Evolutionary conservation across 2,888 invertebrate species (phyloP).

Genomic region (Dermolepida albohirtum): DNA sequence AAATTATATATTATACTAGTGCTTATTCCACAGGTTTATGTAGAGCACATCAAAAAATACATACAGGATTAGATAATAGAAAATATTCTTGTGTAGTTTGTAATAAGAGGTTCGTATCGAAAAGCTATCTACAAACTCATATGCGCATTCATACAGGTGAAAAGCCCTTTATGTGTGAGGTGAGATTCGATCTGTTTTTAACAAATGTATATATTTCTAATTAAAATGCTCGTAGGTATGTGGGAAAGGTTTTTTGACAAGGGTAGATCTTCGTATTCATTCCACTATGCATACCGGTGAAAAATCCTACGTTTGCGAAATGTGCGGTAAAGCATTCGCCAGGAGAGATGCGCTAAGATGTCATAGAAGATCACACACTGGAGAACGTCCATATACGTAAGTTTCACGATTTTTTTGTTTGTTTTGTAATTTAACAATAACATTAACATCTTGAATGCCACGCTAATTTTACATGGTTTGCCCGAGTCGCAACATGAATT

Average conservation of each 20-base stretch:
- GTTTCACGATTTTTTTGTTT: no score
- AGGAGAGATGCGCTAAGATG: conserved; percentile 71
- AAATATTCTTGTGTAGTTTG: conserved; percentile 72
- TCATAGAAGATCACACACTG: conserved; percentile 71
- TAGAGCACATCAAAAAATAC: conserved; percentile 71
- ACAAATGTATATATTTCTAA: conserved; percentile 23
- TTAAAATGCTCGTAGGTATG: conserved; percentile 60
- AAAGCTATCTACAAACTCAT: conserved; percentile 72
- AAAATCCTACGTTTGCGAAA: conserved; percentile 72
- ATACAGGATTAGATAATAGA: conserved; percentile 70
- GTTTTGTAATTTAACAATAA: no score
- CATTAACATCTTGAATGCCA: no score
- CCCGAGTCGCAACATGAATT: no score
- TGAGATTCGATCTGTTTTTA: conserved; percentile 48
- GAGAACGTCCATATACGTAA: conserved; percentile 69
- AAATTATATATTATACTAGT: no score
- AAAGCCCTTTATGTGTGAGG: conserved; percentile 72
- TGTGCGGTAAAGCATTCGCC: conserved; percentile 73
- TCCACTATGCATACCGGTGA: conserved; percentile 74
- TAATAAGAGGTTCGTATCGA: conserved; percentile 72
- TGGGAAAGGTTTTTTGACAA: conserved; percentile 71
- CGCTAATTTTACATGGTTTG: no score
- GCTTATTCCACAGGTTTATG: conserved; percentile 64
- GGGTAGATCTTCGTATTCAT: conserved; percentile 71
- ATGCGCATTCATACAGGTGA: conserved; percentile 71